Conservation (phyloP, 2,797 vertebrate genomes). For the Liasis olivaceus region DNA sequence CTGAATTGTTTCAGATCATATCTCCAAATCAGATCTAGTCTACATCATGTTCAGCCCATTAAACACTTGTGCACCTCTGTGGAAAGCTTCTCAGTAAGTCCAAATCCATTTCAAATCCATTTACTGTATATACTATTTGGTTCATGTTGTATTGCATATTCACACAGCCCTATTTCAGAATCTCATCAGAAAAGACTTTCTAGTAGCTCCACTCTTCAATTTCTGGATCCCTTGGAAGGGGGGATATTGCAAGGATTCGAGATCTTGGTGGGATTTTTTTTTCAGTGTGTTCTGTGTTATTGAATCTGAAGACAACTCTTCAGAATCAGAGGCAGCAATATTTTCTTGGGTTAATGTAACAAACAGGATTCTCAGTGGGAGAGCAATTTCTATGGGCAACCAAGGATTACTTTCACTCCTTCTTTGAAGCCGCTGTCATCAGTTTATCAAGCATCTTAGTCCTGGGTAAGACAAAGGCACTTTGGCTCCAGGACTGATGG, state of each 20-base stretch:
- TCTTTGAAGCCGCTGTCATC: not conserved
- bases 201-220: not conserved
- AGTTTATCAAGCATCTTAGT: not conserved
- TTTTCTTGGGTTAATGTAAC: not conserved
- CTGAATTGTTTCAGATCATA: not conserved
- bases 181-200: not conserved
- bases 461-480: not conserved
- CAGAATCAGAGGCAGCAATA: not conserved
- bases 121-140: not conserved
- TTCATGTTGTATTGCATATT: not conserved
- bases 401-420: not conserved
- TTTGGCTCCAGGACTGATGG: not conserved
- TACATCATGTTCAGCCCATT: not conserved
- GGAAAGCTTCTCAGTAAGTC: not conserved
- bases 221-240: not conserved
- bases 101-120: not conserved
- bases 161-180: not conserved
- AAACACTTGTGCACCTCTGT: not conserved
- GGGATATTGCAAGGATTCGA: not conserved
- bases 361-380: not conserved
- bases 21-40: not conserved
- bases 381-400: not conserved
- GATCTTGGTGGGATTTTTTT: no score
- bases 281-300: no score
- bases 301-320: no score